Evolutionary conservation across 1,140 invertebrate genomes (phyloP).

Genomic region (Aphelinus certus): DNA sequence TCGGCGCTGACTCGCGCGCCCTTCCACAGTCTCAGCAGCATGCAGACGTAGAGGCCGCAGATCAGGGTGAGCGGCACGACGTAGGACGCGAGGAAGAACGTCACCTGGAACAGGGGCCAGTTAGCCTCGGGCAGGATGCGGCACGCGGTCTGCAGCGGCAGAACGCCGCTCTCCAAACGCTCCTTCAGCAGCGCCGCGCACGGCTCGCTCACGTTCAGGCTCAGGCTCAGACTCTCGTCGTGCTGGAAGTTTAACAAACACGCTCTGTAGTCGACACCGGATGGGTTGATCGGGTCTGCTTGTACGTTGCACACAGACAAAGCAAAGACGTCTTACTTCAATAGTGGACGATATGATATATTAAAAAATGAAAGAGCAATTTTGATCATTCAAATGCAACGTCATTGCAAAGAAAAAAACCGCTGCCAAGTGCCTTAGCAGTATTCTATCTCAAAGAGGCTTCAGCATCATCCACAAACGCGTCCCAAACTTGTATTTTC

Average conservation of each 20-base stretch:
- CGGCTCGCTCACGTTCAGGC: neutral
- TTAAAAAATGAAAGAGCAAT: too few species aligned
- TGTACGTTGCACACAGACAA: neutral
- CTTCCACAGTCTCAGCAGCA: slow-evolving; percentile 89
- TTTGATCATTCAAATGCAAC: too few species aligned
- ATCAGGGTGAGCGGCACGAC: slow-evolving; percentile 87
- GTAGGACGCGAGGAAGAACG: slow-evolving; percentile 87
- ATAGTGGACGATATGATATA: too few species aligned
- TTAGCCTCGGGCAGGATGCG: slow-evolving; percentile 55
- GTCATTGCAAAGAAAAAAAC: too few species aligned
- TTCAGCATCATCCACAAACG: too few species aligned
- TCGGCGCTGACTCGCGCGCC: slow-evolving; percentile 78
- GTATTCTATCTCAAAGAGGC: too few species aligned
- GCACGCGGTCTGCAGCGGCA: slow-evolving; percentile 50
- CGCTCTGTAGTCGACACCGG: neutral
- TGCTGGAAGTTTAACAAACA: neutral
- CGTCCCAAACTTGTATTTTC: too few species aligned
- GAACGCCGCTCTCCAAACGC: neutral
- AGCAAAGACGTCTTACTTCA: too few species aligned
- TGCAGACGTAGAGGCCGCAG: slow-evolving; percentile 88
- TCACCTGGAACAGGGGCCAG: slow-evolving; percentile 70
- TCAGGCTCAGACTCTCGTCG: neutral
- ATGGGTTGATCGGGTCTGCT: neutral
- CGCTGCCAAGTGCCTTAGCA: too few species aligned
- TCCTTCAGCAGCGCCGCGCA: neutral